Conservation (phyloP, 2,797 vertebrate species). For the Erithacus rubecula region DNA sequence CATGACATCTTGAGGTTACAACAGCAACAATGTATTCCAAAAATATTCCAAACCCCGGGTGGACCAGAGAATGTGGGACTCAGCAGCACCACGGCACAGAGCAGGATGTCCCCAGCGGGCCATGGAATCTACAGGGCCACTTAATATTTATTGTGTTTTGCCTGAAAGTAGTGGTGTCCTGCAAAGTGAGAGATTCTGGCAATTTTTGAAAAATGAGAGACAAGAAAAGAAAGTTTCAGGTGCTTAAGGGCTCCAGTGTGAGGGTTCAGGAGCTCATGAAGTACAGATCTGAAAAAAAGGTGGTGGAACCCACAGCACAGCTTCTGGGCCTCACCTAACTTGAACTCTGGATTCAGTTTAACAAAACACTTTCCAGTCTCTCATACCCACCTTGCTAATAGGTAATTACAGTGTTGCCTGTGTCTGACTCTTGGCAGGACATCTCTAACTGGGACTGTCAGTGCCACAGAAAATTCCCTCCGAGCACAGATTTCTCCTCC, state of each 20-base stretch:
- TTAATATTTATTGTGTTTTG: neutral
- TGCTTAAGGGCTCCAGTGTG: neutral
- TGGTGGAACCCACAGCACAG: neutral
- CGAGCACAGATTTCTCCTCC: neutral
- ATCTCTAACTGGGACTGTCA: neutral
- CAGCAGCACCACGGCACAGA: neutral
- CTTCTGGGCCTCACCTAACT: neutral
- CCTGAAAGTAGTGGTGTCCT: neutral
- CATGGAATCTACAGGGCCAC: neutral
- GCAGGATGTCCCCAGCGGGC: neutral
- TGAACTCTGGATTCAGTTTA: neutral
- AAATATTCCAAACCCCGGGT: neutral
- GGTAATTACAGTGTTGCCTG: neutral
- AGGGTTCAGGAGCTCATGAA: neutral
- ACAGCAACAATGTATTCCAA: neutral
- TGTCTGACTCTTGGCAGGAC: neutral
- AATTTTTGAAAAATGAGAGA: neutral
- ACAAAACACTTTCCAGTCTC: neutral
- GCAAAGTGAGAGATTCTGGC: neutral
- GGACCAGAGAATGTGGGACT: neutral
- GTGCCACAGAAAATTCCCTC: neutral
- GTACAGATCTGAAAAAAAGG: neutral
- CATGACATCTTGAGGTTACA: slow-evolving; percentile 17
- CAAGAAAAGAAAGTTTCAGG: neutral
- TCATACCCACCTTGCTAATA: neutral